Base-by-base conservation (phyloP, 2,797 vertebrate genomes). In the Rhynchotus rufescens region DNA sequence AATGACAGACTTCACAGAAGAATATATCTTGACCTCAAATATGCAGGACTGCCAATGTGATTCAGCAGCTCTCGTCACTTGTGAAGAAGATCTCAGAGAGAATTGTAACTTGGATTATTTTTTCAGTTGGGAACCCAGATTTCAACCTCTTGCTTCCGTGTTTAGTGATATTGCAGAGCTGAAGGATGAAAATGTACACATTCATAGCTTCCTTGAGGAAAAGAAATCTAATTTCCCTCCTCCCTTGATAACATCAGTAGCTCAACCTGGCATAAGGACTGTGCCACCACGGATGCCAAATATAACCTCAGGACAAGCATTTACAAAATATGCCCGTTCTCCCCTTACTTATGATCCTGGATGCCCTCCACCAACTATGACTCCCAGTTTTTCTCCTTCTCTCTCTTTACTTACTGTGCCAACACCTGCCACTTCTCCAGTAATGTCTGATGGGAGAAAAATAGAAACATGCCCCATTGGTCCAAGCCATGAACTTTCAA, bases 101-200 rank as follows among this genome's bases (percentile, higher is more conserved):
- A 96, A 84, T 93, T 98, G 97, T 90, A 92, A 65, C 83, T 98
- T 98, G 98, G 98, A 98, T 96, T 98, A 97, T 76, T 95, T 98
- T 79, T 93, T 99, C 60, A 98, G 97, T 77, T 99, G 98, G 97
- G 98, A 99, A 86, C 99, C 99, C 49, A 96, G 93, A 83, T 99
- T 98, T 97, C 98, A 98, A 34, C 93, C 98, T 30, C 96, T 99
- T 73, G 98, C 98, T 34, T 98, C 98, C 0, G 98, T 99, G 65
- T 99, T 99, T 95, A 97, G 97, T 22, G 99, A 99, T 88, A 98
- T 99, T 56, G 98, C 98, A 59, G 97, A 98, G 97, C 98, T 99
- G 49, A 98, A 98, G 49, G 98, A 99, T 25, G 98, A 99, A 95
- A 98, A 97, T n/a, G 62, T 97, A 38, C 96, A 96, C 72, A 84